Conservation (phyloP, 1,140 invertebrate species). For the Apocrypta bakeri region DNA sequence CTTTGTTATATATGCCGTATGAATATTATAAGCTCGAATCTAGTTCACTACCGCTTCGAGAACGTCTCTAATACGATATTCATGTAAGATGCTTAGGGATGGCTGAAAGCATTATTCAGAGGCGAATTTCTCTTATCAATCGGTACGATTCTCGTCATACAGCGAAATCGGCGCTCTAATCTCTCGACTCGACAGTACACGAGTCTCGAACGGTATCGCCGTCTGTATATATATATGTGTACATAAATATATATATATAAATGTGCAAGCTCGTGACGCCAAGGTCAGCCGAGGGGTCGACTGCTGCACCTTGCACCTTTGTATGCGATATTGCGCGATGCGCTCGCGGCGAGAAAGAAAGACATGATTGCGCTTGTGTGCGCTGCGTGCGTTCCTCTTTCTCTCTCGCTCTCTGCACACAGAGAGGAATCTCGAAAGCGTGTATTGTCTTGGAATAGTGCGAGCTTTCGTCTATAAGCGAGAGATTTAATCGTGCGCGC, state of each 20-base stretch:
- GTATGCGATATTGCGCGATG: slow-evolving; percentile 37
- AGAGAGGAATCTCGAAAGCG: neutral
- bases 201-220: slow-evolving; percentile 22
- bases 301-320: slow-evolving; percentile 65
- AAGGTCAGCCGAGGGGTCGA: slow-evolving; percentile 66
- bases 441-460: neutral
- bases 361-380: neutral
- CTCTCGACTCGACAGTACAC: slow-evolving; percentile 31
- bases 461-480: neutral
- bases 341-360: neutral
- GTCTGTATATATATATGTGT: neutral
- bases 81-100: neutral
- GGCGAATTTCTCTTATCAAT: neutral
- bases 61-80: neutral
- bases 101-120: neutral
- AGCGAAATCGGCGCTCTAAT: neutral
- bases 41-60: too few species aligned
- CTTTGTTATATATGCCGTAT: neutral
- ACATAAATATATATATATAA: slow-evolving; percentile 14
- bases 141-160: slow-evolving; percentile 38
- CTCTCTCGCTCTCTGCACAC: too few species aligned
- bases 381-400: too few species aligned
- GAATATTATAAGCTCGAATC: too few species aligned
- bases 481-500: neutral
- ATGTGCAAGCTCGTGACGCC: slow-evolving; percentile 62